Percentiles rank a stretch among this genome's conserved stretches.
Evolutionary conservation across 1,140 invertebrate species (phyloP).

Genomic region (Frieseomelitta varia): DNA sequence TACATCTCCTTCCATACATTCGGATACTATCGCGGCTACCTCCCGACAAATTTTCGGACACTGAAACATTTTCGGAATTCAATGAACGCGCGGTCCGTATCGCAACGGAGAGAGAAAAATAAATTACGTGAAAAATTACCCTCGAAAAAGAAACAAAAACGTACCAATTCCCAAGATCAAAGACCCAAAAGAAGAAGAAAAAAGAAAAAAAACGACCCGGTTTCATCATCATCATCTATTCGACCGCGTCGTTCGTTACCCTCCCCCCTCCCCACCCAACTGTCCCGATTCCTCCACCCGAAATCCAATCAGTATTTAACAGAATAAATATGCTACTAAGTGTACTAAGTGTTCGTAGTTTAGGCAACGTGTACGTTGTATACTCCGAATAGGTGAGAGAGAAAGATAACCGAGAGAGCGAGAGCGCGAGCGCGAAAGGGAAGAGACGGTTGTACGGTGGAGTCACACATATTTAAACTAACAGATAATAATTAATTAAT

Average conservation of each 20-base stretch:
- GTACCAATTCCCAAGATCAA: background rate
- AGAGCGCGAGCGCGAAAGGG: constrained; percentile 25
- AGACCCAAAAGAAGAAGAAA: background rate
- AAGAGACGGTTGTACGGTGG: constrained; percentile 74
- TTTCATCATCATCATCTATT: constrained; percentile 20
- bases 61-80: background rate
- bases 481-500: constrained; percentile 79
- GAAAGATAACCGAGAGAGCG: constrained; percentile 34
- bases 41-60: background rate
- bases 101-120: no score
- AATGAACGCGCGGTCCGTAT: background rate
- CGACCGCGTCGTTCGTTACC: constrained; percentile 39
- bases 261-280: constrained; percentile 42
- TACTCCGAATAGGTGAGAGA: constrained; percentile 73
- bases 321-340: constrained; percentile 80
- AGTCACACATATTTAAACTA: constrained; percentile 78
- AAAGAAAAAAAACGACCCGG: background rate
- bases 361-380: constrained; percentile 79
- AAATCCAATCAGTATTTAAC: constrained; percentile 71
- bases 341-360: constrained; percentile 82
- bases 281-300: background rate
- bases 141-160: background rate
- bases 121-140: background rate
- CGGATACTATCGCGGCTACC: background rate
- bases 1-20: background rate